Evolutionary conservation across 2,113 vertebrate genomes (phyloP), one percentile per base, ranked within the genome.

Genomic region (Lophura nycthemera): DNA sequence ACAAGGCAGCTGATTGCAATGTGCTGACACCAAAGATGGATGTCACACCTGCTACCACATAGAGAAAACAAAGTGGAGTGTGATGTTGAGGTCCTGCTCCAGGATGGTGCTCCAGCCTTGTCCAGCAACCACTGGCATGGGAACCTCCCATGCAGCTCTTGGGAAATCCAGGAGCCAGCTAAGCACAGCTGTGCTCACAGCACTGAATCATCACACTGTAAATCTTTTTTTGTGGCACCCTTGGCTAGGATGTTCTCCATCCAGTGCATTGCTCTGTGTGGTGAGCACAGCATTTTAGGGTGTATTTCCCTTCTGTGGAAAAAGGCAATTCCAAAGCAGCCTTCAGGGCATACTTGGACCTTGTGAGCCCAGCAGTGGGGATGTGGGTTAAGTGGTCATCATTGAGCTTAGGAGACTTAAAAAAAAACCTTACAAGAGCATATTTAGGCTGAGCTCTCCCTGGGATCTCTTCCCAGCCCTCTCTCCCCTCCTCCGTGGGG

Each of bases 401-500:
- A 11, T 14, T 10, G 56, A 88, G 56, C 10, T 71, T 65, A 71
- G 57, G 7, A 67, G 34, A 22, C 1, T 67, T 83, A 84, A 74
- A 75, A 86, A 52, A 13, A 45, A 20, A 22, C 36, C 27, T 72
- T 76, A 16, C 2, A 29, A 25, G 30, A 87, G 13, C 32, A 50
- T 71, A 27, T 15, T 86, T 10, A 59, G 43, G 42, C 9, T 14
- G 65, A 92, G 67, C 15, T 89, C 47, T 93, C 86, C 73, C 83
- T 83, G 40, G 69, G 45, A 74, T 19, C 19, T 47, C 64, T 73
- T 89, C 71, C 56, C 69, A 47, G 40, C 22, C 48, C 66, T n/a
- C 38, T 71, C 65, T 83, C 29, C 42, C 76, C 19, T 43, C 47
- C 20, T 13, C 8, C 3, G 0, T 32, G 34, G 0, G 0, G 4